Evolutionary conservation across 2,888 invertebrate species (phyloP).

Genomic region (Tuta absoluta): DNA sequence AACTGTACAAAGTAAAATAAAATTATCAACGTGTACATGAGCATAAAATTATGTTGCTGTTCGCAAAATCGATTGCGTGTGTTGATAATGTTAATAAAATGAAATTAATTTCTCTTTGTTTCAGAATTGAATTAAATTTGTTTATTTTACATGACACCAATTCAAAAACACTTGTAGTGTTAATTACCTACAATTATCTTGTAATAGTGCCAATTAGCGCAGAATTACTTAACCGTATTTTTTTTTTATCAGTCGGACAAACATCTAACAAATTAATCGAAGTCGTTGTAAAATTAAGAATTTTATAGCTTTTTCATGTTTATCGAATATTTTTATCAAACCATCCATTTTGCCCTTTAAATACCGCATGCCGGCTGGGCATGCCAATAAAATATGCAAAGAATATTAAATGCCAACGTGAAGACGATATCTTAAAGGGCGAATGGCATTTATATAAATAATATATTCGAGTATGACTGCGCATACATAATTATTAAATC

Average conservation of each 20-base stretch:
- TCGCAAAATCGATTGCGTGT: background rate
- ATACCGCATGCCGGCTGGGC: slow-evolving; percentile 36
- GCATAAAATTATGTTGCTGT: background rate
- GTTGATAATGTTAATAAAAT: background rate
- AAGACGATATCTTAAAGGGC: slow-evolving; percentile 55
- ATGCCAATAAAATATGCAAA: slow-evolving; percentile 42
- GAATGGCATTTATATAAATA: slow-evolving; percentile 35
- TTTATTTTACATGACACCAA: background rate
- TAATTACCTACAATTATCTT: background rate
- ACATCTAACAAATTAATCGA: slow-evolving; percentile 1
- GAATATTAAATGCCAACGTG: slow-evolving; percentile 53
- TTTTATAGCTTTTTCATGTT: slow-evolving; percentile 12
- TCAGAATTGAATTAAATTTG: background rate
- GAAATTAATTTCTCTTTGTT: background rate
- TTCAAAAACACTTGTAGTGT: background rate
- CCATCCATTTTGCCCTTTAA: slow-evolving; percentile 46
- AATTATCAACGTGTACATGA: background rate
- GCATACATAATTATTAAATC: slow-evolving; percentile 5
- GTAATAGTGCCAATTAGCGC: slow-evolving; percentile 5
- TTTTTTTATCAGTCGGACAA: background rate
- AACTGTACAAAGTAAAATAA: background rate
- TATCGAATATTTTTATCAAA: slow-evolving; percentile 31
- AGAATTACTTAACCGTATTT: background rate
- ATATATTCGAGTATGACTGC: slow-evolving; percentile 13
- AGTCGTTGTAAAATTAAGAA: slow-evolving; percentile 6